Percentiles rank a stretch among this genome's conserved stretches.
Evolutionary conservation across 2,888 invertebrate species (phyloP).

Genomic region (Drosophila fungiperda): DNA sequence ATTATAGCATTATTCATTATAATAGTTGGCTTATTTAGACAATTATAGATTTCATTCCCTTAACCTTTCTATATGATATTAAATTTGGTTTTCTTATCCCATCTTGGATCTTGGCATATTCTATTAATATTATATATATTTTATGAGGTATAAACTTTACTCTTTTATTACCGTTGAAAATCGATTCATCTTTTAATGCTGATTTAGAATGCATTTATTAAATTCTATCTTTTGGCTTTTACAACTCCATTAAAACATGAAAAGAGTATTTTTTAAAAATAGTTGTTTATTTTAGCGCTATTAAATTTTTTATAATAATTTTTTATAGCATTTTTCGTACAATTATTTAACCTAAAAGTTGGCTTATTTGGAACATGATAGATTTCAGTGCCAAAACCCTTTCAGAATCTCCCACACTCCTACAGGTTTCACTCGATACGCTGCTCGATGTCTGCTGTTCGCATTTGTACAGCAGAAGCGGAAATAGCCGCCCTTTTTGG

Average conservation of each 20-base stretch:
- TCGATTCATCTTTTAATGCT: too few species aligned
- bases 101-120: too few species aligned
- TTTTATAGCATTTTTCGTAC: neutral
- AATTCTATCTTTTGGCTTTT: too few species aligned
- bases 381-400: neutral
- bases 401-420: neutral
- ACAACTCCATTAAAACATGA: too few species aligned
- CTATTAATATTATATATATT: too few species aligned
- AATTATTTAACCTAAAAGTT: neutral
- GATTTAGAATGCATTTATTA: too few species aligned
- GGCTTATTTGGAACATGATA: neutral
- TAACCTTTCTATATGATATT: neutral
- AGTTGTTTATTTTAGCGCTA: too few species aligned
- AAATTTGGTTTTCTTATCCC: too few species aligned
- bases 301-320: too few species aligned
- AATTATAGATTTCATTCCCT: neutral
- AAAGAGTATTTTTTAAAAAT: too few species aligned
- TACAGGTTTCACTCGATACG: conserved; percentile 6
- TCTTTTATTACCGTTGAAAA: too few species aligned
- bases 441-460: neutral
- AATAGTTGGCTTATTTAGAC: neutral
- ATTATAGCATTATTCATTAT: neutral
- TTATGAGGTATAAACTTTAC: too few species aligned
- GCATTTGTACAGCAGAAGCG: conserved; percentile 25
- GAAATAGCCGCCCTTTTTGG: conserved; percentile 58